Percentiles rank a stretch among this genome's conserved stretches.
phyloP scores from a whole-genome alignment of 2,797 vertebrate genomes.

The Alosa sapidissima region DNA sequence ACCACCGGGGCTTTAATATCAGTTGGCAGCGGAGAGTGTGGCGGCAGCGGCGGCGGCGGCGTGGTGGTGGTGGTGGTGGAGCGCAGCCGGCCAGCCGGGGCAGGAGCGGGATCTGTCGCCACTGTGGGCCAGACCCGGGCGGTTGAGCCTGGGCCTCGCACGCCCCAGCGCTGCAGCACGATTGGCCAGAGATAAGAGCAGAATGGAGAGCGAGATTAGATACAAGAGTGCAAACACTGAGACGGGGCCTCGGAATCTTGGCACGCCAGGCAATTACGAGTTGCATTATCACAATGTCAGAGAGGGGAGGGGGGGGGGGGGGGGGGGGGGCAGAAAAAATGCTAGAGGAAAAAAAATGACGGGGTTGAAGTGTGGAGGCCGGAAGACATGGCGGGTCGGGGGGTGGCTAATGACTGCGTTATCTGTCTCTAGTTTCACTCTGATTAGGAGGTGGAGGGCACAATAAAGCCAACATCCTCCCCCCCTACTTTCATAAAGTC shows the following conservation, averaged over 20 bases:
- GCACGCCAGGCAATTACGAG: conserved; percentile 50
- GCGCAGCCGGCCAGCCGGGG: not conserved
- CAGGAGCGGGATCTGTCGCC: not conserved
- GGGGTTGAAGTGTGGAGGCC: not conserved
- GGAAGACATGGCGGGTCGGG: not conserved
- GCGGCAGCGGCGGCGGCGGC: not conserved
- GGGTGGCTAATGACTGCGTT: conserved; percentile 51
- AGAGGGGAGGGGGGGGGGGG: conserved; percentile 50
- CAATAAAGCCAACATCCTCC: not conserved
- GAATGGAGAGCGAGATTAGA: conserved; percentile 50
- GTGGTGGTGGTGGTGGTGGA: not conserved
- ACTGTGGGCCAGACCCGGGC: not conserved
- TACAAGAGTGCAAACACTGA: conserved; percentile 57
- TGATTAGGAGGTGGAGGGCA: conserved; percentile 3
- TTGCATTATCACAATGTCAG: conserved; percentile 61
- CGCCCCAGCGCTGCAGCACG: not conserved
- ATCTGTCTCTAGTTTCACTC: conserved; percentile 38
- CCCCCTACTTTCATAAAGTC: not conserved
- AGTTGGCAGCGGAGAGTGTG: conserved; percentile 20
- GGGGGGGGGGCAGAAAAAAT: conserved; percentile 50
- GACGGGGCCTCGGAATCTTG: conserved; percentile 36
- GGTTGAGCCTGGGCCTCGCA: not conserved
- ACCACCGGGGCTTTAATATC: conserved; percentile 7
- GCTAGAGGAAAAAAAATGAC: not conserved
- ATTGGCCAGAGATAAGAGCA: conserved; percentile 38